phyloP scores from a whole-genome alignment of 2,888 invertebrate genomes.

The Dynastes tityus region DNA sequence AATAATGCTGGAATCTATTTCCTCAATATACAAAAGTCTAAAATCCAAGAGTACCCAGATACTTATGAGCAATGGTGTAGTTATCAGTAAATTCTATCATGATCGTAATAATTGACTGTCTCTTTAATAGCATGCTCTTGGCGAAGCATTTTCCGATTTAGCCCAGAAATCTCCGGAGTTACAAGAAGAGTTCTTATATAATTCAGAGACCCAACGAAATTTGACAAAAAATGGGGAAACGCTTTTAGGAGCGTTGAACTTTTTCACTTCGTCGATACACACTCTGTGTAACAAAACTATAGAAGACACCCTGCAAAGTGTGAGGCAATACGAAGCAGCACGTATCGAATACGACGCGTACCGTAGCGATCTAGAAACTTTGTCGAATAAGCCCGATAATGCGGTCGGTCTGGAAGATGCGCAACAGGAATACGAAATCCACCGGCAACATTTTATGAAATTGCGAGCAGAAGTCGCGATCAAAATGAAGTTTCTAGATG shows the following conservation, averaged over 20 bases:
- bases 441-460: conserved; percentile 93
- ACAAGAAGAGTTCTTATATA: conserved; percentile 94
- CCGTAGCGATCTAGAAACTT: conserved; percentile 91
- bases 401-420: conserved; percentile 83
- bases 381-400: conserved; percentile 78
- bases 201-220: conserved; percentile 96
- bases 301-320: conserved; percentile 90
- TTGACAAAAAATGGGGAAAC: conserved; percentile 95
- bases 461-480: conserved; percentile 94
- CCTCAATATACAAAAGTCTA: too few species aligned
- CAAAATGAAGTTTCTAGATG: conserved; percentile 96
- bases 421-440: conserved; percentile 85
- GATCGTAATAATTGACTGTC: conserved; percentile 9
- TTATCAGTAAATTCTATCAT: not conserved
- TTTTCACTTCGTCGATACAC: conserved; percentile 96
- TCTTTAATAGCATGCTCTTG: conserved; percentile 83
- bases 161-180: conserved; percentile 97
- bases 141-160: conserved; percentile 94
- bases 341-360: conserved; percentile 98
- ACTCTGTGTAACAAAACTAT: conserved; percentile 98
- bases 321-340: conserved; percentile 84
- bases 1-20: too few species aligned
- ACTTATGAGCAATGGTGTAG: too few species aligned
- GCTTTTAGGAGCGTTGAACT: conserved; percentile 92
- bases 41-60: too few species aligned